Evolutionary conservation across 2,888 invertebrate species (phyloP), one percentile per base, ranked within the genome.

Genomic region (Lepetodrilus schrolli): DNA sequence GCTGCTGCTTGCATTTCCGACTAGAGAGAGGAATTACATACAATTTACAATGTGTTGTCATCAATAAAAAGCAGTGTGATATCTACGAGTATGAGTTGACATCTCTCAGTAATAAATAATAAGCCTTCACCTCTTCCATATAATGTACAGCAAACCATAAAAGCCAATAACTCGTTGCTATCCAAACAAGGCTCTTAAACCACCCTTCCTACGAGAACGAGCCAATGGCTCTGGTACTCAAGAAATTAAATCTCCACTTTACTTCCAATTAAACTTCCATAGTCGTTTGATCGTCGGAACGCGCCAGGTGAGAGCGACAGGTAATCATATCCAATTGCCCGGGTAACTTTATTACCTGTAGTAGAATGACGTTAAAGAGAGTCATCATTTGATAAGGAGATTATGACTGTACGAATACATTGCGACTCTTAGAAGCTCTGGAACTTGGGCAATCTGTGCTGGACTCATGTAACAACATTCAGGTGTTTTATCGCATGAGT

Each of bases 231-330:
- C 26, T 17, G 58, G 30, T 30, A 58, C 58, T 58, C 58, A 26
- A 58, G 30, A 30, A 58, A 58, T 58, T 58, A 58, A 58, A 58
- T 58, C 23, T 30, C 58, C 58, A 58, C 58, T 58, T 58, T 58
- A 30, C 58, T 58, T 34, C 58, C 58, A 23, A 58, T 58, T 58
- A 58, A 58, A 58, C 58, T 58, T 23, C 26, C 58, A 30, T n/a
- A 30, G 17, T 26, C 58, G 58, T 58, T 58, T 58, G 58, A 58
- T 58, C 58, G 58, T 17, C 58, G 26, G 58, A 58, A 58, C 58
- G 30, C 58, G 30, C 17, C 58, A 58, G 58, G 58, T 58, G 58
- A 58, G 34, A 30, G 30, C 26, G 58, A 58, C 58, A 58, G 30
- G 58, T 58, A 26, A 30, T n/a, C 17, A 34, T 58, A 58, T 58